A percentile compares a stretch with the other conserved stretches of the same genome.
phyloP scores from a whole-genome alignment of 2,888 invertebrate species.

The Therioaphis trifolii region DNA sequence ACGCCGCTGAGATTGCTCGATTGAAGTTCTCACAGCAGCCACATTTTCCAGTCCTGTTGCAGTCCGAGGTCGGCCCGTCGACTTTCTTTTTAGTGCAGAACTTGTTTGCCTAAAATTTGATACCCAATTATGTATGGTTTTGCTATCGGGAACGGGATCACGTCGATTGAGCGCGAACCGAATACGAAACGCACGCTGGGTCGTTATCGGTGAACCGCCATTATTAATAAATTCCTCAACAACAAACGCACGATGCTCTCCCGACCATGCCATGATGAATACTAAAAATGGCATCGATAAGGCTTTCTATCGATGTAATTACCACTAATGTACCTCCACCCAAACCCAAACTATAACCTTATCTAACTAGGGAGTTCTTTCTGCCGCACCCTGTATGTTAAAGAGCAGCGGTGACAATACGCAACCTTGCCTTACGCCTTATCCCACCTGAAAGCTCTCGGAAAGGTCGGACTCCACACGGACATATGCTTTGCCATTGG shows the following conservation, averaged over 20 bases:
- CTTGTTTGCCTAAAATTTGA: constrained; percentile 22
- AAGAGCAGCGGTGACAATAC: too few species aligned
- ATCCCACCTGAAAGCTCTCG: constrained; percentile 16
- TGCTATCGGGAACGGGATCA: constrained; percentile 15
- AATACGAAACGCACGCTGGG: background rate
- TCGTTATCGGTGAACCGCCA: too few species aligned
- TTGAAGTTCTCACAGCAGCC: constrained; percentile 65
- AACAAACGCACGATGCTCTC: too few species aligned
- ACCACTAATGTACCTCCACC: too few species aligned
- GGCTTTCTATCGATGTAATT: too few species aligned
- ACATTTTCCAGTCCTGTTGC: constrained; percentile 67
- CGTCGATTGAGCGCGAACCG: background rate
- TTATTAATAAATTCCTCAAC: too few species aligned
- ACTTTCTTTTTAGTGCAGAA: constrained; percentile 24
- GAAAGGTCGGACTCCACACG: constrained; percentile 15
- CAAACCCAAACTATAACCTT: too few species aligned
- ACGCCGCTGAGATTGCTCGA: constrained; percentile 64
- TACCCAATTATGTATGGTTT: constrained; percentile 51
- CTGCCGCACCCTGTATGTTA: too few species aligned
- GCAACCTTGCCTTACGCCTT: constrained; percentile 1
- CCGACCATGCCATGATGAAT: too few species aligned
- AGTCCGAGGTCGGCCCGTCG: background rate
- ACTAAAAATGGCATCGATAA: too few species aligned
- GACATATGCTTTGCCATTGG: constrained; percentile 26
- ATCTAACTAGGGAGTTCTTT: too few species aligned